phyloP scores from a whole-genome alignment of 2,797 vertebrate genomes.

The Australoheros facetus region DNA sequence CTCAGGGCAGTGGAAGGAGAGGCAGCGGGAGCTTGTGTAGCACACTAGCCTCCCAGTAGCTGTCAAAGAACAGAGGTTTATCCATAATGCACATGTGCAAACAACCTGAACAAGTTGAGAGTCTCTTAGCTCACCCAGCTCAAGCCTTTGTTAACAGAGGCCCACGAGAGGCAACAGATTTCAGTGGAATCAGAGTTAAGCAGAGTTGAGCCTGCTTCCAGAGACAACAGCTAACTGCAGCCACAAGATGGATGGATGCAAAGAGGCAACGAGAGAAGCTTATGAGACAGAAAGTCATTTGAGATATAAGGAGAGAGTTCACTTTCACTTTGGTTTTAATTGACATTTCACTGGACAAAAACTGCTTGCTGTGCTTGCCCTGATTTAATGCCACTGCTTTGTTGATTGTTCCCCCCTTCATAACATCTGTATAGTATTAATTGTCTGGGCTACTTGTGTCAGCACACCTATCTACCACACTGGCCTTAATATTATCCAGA shows the following conservation, averaged over 20 bases:
- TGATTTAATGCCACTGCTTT: neutral
- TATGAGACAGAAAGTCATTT: neutral
- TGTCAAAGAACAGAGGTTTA: neutral
- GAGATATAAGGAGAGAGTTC: neutral
- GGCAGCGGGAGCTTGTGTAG: too few species aligned
- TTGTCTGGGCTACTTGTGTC: neutral
- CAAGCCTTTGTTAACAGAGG: neutral
- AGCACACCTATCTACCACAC: neutral
- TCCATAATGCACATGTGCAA: neutral
- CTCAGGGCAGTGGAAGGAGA: neutral
- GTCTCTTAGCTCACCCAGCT: fast-evolving
- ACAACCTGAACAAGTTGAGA: neutral
- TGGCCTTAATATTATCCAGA: neutral
- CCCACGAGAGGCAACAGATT: neutral
- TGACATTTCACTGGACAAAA: neutral
- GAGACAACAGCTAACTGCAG: neutral
- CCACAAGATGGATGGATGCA: neutral
- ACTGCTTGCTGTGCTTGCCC: neutral
- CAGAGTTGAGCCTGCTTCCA: neutral
- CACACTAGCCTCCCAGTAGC: neutral
- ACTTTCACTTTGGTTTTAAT: neutral
- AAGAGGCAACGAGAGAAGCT: neutral
- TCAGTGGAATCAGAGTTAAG: neutral
- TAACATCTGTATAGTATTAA: neutral
- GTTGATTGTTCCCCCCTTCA: neutral